These are phyloP conservation scores for Diabrotica balteata DNA, from an alignment of 2,888 invertebrate genomes.

Conservation along the genomic window DNA sequence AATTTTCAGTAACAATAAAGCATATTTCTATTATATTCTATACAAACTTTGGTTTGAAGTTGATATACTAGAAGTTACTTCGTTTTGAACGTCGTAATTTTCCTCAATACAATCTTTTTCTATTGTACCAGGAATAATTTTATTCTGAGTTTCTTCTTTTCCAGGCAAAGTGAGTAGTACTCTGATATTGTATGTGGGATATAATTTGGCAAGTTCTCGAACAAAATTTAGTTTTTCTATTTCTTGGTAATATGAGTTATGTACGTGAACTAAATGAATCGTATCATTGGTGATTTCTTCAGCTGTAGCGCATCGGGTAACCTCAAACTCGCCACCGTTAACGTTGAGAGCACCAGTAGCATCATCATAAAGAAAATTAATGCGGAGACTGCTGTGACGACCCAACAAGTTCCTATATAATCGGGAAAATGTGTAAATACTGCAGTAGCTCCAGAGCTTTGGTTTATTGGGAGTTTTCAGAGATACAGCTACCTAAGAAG, in stretches of 20 bases:
- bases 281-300: slow-evolving; percentile 50
- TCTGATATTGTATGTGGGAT: slow-evolving; percentile 52
- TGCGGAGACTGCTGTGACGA: slow-evolving; percentile 47
- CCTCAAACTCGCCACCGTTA: no score
- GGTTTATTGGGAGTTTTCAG: no score
- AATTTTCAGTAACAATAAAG: no score
- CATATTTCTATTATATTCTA: no score
- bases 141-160: slow-evolving; percentile 33
- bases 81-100: background rate
- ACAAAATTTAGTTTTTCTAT: no score
- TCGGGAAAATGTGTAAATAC: no score
- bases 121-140: background rate
- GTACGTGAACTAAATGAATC: slow-evolving; percentile 54
- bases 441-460: no score
- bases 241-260: slow-evolving; percentile 46
- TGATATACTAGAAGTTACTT: background rate
- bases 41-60: no score
- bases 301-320: no score
- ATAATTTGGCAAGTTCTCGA: slow-evolving; percentile 51
- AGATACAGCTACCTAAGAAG: no score
- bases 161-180: no score
- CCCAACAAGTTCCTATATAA: slow-evolving; percentile 53
- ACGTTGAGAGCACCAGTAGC: slow-evolving; percentile 43
- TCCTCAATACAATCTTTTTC: background rate
- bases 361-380: slow-evolving; percentile 49